Evolutionary conservation across 2,797 vertebrate genomes (phyloP), one percentile per base, ranked within the genome.

Genomic region (Atherinosoma microstoma): DNA sequence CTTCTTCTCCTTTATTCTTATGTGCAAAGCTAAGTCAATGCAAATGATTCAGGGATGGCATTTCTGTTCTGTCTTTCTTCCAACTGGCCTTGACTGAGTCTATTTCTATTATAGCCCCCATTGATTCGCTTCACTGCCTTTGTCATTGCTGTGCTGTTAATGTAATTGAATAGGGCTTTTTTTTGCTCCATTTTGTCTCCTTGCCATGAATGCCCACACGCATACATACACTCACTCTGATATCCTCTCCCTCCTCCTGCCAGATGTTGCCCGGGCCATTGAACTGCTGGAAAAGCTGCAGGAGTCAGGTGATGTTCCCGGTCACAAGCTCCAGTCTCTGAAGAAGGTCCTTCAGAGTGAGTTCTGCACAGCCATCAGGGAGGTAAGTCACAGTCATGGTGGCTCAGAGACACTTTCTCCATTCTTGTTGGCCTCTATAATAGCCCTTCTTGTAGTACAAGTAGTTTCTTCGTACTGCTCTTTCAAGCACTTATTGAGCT

Each of bases 331-430:
- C 59, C 97, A 98, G 79, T 98, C 97, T 27, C 94, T 99, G 88
- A 98, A 99, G 95, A 98, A 98, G 89, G 98, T 99, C 62, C 95
- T 99, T 78, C 97, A 99, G 95, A 99, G 98, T 85, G 98, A 99
- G 93, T 99, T 99, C 95, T 99, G 98, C 93, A 99, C 97, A 20
- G 98, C 98, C 87, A 98, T 99, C 88, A 95, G 97, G 94, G 98
- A 99, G 97, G 98, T 99, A 96, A 89, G 96, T 91, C 82, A 30
- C 64, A 0, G 18, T 20, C 60, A 29, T 1, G 16, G 38, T 18
- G 18, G 22, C 60, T 35, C 1, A 56, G 40, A 8, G 10, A 58
- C 11, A 18, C 29, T 32, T 60, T 30, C 42, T 22, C 40, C 34
- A 53, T 36, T 73, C n/a, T 36, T 5, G 10, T 9, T 64, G 70